Conservation (phyloP, 1,140 invertebrate genomes). For the Monomorium pharaonis region DNA sequence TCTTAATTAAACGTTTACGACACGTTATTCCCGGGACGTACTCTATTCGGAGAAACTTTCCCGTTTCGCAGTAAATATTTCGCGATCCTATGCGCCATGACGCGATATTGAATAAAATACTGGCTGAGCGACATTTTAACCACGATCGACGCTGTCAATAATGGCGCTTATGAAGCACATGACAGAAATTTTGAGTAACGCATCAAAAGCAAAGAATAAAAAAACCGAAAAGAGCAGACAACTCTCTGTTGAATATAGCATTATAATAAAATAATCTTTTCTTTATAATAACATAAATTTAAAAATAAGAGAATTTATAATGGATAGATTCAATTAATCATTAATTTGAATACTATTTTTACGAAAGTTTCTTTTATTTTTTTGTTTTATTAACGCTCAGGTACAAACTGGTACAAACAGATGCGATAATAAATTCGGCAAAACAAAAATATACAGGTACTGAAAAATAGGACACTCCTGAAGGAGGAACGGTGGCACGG, state of each 20-base stretch:
- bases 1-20: slow-evolving; percentile 71
- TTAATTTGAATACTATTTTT: neutral
- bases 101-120: neutral
- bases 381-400: neutral
- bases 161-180: neutral
- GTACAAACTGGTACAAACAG: neutral
- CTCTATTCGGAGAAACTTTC: slow-evolving; percentile 37
- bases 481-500: neutral
- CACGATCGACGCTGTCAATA: neutral
- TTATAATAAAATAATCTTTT: neutral
- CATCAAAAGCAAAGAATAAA: neutral
- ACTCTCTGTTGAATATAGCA: neutral
- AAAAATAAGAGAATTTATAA: neutral
- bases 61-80: slow-evolving; percentile 56
- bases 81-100: neutral
- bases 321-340: no score
- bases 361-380: neutral
- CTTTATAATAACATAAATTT: neutral
- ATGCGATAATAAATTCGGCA: neutral
- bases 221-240: neutral
- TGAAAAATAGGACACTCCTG: slow-evolving; percentile 15
- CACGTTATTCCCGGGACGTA: slow-evolving; percentile 54
- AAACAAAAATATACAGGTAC: neutral
- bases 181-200: neutral
- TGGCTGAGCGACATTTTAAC: neutral